Evolutionary conservation across 2,888 invertebrate species (phyloP).

Genomic region (Brachynemurus nebulosus): DNA sequence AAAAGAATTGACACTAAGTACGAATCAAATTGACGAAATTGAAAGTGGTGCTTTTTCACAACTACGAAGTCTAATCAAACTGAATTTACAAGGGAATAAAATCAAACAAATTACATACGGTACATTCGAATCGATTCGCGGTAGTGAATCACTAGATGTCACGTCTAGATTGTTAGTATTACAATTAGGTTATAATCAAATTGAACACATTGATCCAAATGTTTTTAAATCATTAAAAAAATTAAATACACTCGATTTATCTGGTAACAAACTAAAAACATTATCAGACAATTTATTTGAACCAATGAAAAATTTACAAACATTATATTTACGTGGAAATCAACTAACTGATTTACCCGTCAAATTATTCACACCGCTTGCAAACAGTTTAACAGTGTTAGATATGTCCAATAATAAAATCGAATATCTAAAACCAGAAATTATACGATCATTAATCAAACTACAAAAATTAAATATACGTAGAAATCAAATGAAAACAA

Average conservation of each 20-base stretch:
- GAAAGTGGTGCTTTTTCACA: not conserved
- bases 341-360: not conserved
- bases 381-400: not conserved
- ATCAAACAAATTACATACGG: not conserved
- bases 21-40: not conserved
- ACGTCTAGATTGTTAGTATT: not conserved
- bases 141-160: not conserved
- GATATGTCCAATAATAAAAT: not conserved
- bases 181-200: not conserved
- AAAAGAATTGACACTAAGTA: not conserved
- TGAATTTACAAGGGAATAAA: not conserved
- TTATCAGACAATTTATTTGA: not conserved
- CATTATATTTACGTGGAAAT: not conserved
- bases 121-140: not conserved
- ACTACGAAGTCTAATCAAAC: not conserved
- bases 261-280: not conserved
- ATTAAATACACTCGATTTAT: not conserved
- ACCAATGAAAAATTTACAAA: constrained; percentile 1
- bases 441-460: not conserved
- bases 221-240: not conserved
- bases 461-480: not conserved
- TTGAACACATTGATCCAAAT: not conserved
- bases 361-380: not conserved
- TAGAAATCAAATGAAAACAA: not conserved
- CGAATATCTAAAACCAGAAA: not conserved